Evolutionary conservation across 2,888 invertebrate species (phyloP).

Genomic region (Bruchidius siliquastri): DNA sequence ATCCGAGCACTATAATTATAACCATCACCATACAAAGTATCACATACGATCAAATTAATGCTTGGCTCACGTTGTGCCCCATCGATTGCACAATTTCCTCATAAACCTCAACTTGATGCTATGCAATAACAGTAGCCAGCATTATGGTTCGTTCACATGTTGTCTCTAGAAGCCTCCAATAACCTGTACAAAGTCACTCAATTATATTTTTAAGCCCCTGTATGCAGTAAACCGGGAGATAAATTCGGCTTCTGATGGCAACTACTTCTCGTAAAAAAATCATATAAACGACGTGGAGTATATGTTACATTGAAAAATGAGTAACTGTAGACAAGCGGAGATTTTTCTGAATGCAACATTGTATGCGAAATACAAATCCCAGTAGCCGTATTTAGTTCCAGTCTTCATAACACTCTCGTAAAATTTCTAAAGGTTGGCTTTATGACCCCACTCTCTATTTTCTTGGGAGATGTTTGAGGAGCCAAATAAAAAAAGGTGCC

Average conservation of each 20-base stretch:
- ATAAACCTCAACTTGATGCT: background rate
- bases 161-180: background rate
- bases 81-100: background rate
- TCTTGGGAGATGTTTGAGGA: background rate
- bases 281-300: background rate
- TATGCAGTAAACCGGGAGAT: background rate
- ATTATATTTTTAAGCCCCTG: background rate
- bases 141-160: background rate
- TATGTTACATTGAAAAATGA: conserved; percentile 4
- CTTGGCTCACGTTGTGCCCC: background rate
- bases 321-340: conserved; percentile 5
- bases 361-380: conserved; percentile 3
- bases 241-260: background rate
- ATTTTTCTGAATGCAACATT: conserved; percentile 7
- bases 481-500: background rate
- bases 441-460: background rate
- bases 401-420: conserved; percentile 4
- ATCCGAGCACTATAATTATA: no score
- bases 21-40: background rate
- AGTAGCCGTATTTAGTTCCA: conserved; percentile 8
- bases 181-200: background rate
- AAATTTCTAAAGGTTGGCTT: background rate
- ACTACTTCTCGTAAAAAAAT: background rate
- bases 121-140: background rate
- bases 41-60: background rate